Percentiles rank a stretch among this genome's conserved stretches.
Evolutionary conservation across 1,140 invertebrate species (phyloP).

Genomic region (Cydia pomonella): DNA sequence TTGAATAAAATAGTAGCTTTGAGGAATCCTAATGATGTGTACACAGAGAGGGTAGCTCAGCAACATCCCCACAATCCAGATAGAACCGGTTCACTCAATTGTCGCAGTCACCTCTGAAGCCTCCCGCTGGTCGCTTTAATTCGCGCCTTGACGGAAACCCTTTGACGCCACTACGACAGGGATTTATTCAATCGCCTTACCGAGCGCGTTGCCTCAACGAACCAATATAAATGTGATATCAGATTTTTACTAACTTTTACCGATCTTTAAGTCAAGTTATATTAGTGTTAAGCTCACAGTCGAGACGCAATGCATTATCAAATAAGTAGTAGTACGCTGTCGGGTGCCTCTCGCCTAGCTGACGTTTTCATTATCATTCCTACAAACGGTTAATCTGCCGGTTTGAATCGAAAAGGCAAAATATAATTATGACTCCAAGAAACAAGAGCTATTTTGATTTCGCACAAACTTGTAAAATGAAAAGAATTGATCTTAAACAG

Average conservation of each 20-base stretch:
- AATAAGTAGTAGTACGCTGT: slow-evolving; percentile 52
- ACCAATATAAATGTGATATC: neutral
- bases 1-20: neutral
- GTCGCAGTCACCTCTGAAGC: slow-evolving; percentile 46
- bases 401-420: slow-evolving; percentile 45
- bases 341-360: slow-evolving; percentile 60
- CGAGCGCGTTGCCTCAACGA: neutral
- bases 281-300: neutral
- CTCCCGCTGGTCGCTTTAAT: slow-evolving; percentile 76
- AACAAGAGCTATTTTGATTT: neutral
- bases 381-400: slow-evolving; percentile 49
- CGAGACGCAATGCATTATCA: neutral
- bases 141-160: slow-evolving; percentile 72
- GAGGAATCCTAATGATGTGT: slow-evolving; percentile 10
- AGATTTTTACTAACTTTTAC: neutral
- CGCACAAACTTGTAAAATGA: neutral
- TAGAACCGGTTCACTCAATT: slow-evolving; percentile 62
- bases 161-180: slow-evolving; percentile 69
- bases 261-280: neutral
- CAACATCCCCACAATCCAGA: slow-evolving; percentile 40
- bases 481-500: neutral
- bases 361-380: slow-evolving; percentile 64
- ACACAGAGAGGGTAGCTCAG: neutral
- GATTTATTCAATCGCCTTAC: neutral
- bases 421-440: neutral